Conservation (phyloP, 2,113 vertebrate species). For the Rousettus leschenaultii region DNA sequence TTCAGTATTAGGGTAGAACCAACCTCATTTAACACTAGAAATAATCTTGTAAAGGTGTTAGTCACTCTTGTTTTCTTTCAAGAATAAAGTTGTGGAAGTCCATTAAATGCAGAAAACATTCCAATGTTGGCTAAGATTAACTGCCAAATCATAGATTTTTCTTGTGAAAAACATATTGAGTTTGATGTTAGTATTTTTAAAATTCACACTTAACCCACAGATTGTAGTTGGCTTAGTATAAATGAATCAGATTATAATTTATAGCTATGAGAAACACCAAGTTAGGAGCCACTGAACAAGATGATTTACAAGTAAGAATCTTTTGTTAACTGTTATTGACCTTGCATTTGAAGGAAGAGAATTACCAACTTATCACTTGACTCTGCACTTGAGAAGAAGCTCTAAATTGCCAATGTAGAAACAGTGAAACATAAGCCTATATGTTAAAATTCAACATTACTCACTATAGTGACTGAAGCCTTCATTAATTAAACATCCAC, state of each 20-base stretch:
- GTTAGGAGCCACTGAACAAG: neutral
- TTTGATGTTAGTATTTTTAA: constrained; percentile 17
- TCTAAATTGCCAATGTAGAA: neutral
- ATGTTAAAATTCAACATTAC: neutral
- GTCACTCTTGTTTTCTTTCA: neutral
- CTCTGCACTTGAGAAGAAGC: neutral
- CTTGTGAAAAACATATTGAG: neutral
- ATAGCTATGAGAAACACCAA: neutral
- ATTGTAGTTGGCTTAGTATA: constrained; percentile 1
- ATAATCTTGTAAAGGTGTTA: neutral
- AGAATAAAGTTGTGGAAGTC: neutral
- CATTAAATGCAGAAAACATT: constrained; percentile 60
- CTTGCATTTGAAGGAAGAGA: constrained; percentile 25
- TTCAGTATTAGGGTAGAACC: neutral
- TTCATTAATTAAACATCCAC: neutral
- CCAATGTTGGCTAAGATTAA: constrained; percentile 58
- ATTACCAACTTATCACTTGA: constrained; percentile 29
- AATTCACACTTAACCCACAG: constrained; percentile 34
- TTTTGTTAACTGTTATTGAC: neutral
- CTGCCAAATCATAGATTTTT: constrained; percentile 40
- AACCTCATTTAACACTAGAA: neutral
- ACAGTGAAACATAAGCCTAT: neutral
- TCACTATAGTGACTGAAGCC: neutral
- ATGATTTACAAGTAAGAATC: neutral
- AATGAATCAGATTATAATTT: constrained; percentile 50